Percentiles rank a stretch among this genome's conserved stretches.
Conservation (phyloP, 2,113 vertebrate genomes). For the Cisticola juncidis region DNA sequence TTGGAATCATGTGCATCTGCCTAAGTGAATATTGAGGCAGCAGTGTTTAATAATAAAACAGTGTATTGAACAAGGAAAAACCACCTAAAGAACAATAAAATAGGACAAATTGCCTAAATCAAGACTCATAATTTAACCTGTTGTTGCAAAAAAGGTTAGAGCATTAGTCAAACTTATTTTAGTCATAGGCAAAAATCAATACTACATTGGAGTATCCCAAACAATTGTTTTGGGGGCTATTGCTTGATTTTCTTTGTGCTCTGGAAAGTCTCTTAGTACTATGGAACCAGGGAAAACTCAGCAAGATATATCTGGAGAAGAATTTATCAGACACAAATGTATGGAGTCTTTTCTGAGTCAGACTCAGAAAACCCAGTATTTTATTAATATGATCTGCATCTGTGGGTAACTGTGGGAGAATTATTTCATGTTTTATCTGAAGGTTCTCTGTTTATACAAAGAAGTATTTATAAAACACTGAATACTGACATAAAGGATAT, state of each 20-base stretch:
- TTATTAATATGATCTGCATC: neutral
- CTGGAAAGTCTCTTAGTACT: neutral
- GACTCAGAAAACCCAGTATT: neutral
- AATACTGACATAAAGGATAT: neutral
- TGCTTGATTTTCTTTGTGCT: neutral
- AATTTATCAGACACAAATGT: neutral
- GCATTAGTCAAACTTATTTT: neutral
- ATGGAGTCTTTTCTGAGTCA: neutral
- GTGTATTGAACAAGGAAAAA: neutral
- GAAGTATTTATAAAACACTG: neutral
- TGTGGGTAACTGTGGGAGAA: neutral
- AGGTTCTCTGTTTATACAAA: neutral
- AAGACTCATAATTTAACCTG: neutral
- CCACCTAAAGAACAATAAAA: neutral
- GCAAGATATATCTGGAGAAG: neutral
- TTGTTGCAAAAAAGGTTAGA: neutral
- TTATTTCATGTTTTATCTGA: neutral
- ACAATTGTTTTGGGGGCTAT: neutral
- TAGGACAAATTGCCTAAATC: neutral
- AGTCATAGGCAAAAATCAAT: neutral
- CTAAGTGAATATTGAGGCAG: neutral
- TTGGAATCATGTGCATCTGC: neutral
- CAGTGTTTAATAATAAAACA: neutral
- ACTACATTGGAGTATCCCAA: neutral
- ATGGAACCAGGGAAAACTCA: neutral